Evolutionary conservation across 2,888 invertebrate species (phyloP).

Genomic region (Mythimna loreyi): DNA sequence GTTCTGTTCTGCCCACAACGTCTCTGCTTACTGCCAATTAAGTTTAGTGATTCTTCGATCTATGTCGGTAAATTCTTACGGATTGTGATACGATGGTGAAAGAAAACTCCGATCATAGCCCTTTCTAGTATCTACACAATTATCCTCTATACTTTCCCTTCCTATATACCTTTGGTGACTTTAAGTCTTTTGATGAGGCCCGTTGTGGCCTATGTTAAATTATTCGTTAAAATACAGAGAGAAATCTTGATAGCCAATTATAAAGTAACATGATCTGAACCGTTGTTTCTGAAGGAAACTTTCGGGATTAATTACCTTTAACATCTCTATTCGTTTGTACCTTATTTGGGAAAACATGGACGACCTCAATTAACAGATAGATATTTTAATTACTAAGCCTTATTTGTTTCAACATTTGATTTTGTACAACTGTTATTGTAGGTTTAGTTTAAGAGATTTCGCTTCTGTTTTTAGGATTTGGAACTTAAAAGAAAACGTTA

Average conservation of each 20-base stretch:
- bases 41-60: too few relatives aligned
- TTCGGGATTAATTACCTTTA: conserved; percentile 40
- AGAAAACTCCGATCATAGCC: too few relatives aligned
- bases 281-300: conserved; percentile 50
- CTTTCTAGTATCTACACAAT: too few relatives aligned
- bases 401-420: background rate
- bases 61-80: too few relatives aligned
- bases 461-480: too few relatives aligned
- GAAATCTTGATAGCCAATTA: conserved; percentile 54
- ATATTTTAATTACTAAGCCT: background rate
- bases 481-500: too few relatives aligned
- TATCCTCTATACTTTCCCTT: too few relatives aligned
- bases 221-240: conserved; percentile 2
- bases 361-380: conserved; percentile 2
- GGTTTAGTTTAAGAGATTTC: background rate
- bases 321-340: conserved; percentile 25
- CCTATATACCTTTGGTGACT: too few relatives aligned
- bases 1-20: too few relatives aligned
- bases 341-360: conserved; percentile 12
- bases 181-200: too few relatives aligned
- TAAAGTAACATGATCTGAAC: conserved; percentile 44
- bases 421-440: background rate
- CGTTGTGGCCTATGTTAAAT: background rate
- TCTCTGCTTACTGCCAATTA: too few relatives aligned
- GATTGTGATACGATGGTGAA: too few relatives aligned